phyloP scores from a whole-genome alignment of 2,888 invertebrate genomes.

The Netelia virgata region DNA sequence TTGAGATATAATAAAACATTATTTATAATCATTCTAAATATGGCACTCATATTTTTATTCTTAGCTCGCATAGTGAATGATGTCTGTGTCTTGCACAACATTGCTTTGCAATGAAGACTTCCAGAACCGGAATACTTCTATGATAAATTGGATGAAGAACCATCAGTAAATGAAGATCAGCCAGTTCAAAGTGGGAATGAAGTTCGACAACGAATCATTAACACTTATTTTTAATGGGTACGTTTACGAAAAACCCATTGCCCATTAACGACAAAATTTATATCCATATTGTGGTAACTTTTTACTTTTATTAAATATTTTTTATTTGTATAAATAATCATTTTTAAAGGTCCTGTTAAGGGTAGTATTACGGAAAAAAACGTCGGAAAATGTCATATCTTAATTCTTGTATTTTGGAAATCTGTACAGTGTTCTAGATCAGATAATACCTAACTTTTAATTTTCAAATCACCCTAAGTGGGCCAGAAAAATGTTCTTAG shows the following conservation, averaged over 20 bases:
- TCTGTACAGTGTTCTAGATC: not conserved
- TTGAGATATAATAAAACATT: constrained; percentile 19
- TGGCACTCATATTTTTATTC: constrained; percentile 35
- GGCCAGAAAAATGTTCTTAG: no score
- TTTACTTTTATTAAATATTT: no score
- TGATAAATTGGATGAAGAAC: constrained; percentile 12
- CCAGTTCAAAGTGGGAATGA: constrained; percentile 10
- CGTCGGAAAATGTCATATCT: not conserved
- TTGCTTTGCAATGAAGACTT: constrained; percentile 35
- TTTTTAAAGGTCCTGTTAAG: no score
- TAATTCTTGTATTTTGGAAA: not conserved
- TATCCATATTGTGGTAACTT: no score
- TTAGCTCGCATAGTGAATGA: constrained; percentile 46
- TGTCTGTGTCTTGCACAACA: constrained; percentile 49
- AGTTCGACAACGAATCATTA: constrained; percentile 3
- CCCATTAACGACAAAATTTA: no score
- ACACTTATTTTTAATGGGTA: not conserved
- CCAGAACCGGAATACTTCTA: not conserved
- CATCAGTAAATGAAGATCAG: not conserved
- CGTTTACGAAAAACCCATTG: no score
- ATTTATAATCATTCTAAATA: constrained; percentile 6
- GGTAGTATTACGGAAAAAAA: no score
- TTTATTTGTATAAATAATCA: no score
- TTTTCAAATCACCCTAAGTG: no score
- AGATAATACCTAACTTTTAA: not conserved